These are phyloP conservation scores for Bombus fervidus DNA, from an alignment of 1,140 invertebrate species.

Conservation along the genomic window DNA sequence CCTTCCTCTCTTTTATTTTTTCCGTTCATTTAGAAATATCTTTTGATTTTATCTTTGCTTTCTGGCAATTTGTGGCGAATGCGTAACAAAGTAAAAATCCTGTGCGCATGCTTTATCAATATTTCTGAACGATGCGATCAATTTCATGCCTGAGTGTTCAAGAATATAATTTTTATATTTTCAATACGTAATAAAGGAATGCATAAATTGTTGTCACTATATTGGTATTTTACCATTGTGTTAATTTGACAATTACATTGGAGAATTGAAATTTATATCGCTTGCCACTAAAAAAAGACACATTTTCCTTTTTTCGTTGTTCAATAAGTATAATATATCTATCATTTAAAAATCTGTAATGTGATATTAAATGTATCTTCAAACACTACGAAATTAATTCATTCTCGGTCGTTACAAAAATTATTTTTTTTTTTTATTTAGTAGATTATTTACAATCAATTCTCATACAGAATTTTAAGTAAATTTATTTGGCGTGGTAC, in stretches of 20 bases:
- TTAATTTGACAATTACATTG: neutral
- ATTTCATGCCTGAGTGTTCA: neutral
- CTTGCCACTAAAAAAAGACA: neutral
- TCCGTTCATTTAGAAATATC: neutral
- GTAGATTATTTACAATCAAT: too few relatives aligned
- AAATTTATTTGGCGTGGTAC: too few relatives aligned
- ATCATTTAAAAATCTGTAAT: neutral
- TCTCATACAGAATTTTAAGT: too few relatives aligned
- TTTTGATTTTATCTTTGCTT: neutral
- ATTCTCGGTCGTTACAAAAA: neutral
- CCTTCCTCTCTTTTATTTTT: neutral
- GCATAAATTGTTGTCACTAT: neutral
- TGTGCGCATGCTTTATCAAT: neutral
- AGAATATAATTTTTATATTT: neutral
- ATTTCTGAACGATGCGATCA: neutral
- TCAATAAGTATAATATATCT: neutral
- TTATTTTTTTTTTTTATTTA: neutral
- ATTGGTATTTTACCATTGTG: too few relatives aligned
- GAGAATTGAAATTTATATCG: neutral
- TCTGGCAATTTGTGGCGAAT: neutral
- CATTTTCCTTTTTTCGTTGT: fast-evolving
- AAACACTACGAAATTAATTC: neutral
- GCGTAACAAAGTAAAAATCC: neutral
- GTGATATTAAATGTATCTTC: neutral
- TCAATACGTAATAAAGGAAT: neutral